Evolutionary conservation across 2,113 vertebrate genomes (phyloP).

Genomic region (Haemorhous mexicanus): DNA sequence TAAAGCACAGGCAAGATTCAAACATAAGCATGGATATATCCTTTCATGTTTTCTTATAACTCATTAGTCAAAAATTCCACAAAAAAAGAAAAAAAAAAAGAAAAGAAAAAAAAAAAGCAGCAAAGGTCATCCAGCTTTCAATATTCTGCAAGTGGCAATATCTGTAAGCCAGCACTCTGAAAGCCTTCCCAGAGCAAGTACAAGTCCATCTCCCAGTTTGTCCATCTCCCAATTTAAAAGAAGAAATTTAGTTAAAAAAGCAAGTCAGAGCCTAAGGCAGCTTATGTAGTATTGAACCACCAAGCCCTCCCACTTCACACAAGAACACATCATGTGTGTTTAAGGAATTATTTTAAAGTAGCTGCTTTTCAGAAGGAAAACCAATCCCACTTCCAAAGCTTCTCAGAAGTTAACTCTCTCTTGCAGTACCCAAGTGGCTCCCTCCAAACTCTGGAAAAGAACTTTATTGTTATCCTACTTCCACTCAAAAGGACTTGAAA

Average conservation of each 20-base stretch:
- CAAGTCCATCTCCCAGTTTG: not conserved
- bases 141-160: not conserved
- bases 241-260: not conserved
- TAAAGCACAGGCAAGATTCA: not conserved
- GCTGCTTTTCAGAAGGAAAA: not conserved
- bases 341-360: not conserved
- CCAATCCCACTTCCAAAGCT: not conserved
- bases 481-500: not conserved
- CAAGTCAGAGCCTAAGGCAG: not conserved
- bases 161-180: not conserved
- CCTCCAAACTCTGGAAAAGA: not conserved
- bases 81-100: not conserved
- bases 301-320: not conserved
- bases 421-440: not conserved
- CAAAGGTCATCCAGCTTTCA: not conserved
- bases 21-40: not conserved
- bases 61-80: not conserved
- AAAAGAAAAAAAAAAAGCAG: not conserved
- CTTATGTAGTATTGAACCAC: not conserved
- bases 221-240: not conserved
- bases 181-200: not conserved
- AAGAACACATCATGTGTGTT: fast-evolving
- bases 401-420: not conserved
- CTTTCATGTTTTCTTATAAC: not conserved
- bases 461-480: not conserved